A percentile compares a stretch with the other conserved stretches of the same genome.
Conservation (phyloP, 23 tunicate genomes). For the Ciona savignyi region DNA sequence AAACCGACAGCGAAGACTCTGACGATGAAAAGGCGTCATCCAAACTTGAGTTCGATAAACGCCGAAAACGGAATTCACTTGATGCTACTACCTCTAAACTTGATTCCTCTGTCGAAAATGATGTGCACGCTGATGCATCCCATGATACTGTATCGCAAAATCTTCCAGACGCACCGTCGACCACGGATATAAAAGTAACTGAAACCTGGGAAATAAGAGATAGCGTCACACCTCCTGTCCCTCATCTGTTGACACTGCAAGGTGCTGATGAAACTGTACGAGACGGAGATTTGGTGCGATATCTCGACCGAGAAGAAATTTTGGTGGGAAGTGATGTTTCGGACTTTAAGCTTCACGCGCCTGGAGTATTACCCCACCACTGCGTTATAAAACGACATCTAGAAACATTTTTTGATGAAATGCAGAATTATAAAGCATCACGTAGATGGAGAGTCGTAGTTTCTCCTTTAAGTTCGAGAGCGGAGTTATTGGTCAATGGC, state of each 20-base stretch:
- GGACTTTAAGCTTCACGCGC: conserved; percentile 18
- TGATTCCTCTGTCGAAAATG: background rate
- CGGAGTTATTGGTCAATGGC: conserved; percentile 58
- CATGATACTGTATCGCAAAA: background rate
- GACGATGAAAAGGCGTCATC: conserved; percentile 17
- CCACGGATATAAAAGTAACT: no score
- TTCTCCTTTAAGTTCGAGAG: conserved; percentile 30
- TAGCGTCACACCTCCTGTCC: conserved; percentile 31
- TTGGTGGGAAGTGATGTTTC: conserved; percentile 42
- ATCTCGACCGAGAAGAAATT: conserved; percentile 21
- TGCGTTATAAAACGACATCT: conserved; percentile 65
- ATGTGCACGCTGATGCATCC: background rate
- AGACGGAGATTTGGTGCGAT: conserved; percentile 18
- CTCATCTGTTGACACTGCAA: conserved; percentile 66
- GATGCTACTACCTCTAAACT: background rate
- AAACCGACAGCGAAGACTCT: conserved; percentile 35
- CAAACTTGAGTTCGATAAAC: background rate
- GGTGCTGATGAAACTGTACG: conserved; percentile 33
- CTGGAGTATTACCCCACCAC: conserved; percentile 57
- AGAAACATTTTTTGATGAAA: conserved; percentile 25
- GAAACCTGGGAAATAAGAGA: conserved; percentile 3
- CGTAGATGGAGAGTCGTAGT: conserved; percentile 67
- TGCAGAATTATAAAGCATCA: conserved; percentile 5
- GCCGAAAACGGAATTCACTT: background rate
- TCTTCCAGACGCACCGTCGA: no score